Percentiles rank a stretch among this genome's conserved stretches.
Conservation (phyloP, 2,797 vertebrate species). For the Labeo calbasu region DNA sequence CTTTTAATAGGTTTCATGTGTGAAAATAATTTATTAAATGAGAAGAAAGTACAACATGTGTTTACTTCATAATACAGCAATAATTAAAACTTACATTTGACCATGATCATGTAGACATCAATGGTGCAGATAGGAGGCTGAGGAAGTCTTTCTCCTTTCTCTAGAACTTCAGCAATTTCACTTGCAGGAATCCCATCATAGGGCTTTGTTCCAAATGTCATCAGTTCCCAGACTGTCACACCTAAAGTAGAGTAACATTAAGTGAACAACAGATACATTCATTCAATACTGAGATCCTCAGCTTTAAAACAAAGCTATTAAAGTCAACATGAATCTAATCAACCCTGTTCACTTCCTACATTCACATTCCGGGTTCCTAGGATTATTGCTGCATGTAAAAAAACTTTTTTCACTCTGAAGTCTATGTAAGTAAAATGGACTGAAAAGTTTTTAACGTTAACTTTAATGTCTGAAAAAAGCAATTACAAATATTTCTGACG, state of each 20-base stretch:
- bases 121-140: constrained; percentile 98
- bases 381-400: neutral
- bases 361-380: neutral
- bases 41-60: neutral
- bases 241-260: constrained; percentile 71
- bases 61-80: neutral
- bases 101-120: constrained; percentile 99
- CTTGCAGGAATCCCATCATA: constrained; percentile 95
- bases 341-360: neutral
- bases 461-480: neutral
- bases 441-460: neutral
- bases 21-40: neutral
- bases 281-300: neutral
- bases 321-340: neutral
- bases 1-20: neutral
- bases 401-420: neutral
- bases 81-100: constrained; percentile 89
- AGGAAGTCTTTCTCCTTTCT: constrained; percentile 96
- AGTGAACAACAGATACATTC: neutral
- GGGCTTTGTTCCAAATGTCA: constrained; percentile 97
- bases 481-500: constrained; percentile 8
- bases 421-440: neutral
- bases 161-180: constrained; percentile 90
- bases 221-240: constrained; percentile 98
- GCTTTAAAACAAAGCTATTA: neutral